Conservation (phyloP, 2,113 vertebrate genomes). For the Atractosteus spatula region DNA sequence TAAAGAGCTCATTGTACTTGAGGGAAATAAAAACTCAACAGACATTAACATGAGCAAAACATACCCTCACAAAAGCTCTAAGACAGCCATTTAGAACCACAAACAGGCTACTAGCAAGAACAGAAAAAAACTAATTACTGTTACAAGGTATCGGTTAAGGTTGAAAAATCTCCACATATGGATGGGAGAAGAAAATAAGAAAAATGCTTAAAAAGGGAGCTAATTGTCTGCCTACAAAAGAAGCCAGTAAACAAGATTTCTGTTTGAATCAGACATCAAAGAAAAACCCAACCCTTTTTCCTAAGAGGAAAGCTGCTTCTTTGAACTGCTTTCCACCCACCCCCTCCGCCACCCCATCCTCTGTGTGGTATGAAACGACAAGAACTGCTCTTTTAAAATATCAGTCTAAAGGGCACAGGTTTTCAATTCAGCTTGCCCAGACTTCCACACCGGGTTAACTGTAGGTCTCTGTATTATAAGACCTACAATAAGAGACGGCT, state of each 20-base stretch:
- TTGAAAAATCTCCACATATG: not conserved
- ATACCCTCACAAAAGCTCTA: conserved; percentile 4
- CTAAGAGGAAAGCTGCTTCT: conserved; percentile 12
- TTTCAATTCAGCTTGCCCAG: no score
- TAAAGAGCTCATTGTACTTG: not conserved
- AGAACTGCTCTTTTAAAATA: not conserved
- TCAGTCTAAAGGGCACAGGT: not conserved
- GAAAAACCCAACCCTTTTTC: conserved; percentile 9
- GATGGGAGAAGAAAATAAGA: not conserved
- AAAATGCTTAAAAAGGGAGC: not conserved
- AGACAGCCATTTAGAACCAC: not conserved
- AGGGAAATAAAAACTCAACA: not conserved
- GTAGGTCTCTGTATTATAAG: no score
- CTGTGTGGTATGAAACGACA: conserved; percentile 3
- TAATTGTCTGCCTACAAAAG: not conserved
- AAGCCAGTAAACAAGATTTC: conserved; percentile 21
- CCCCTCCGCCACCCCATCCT: not conserved
- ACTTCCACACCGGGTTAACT: no score
- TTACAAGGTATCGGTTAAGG: not conserved
- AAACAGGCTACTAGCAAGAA: not conserved
- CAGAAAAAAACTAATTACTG: not conserved
- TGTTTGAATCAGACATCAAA: conserved; percentile 31
- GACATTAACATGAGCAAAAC: conserved; percentile 1
- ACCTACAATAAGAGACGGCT: no score
- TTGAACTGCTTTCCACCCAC: conserved; percentile 21